Evolutionary conservation across 2,113 vertebrate species (phyloP), one percentile per base, ranked within the genome.

Genomic region (Equus przewalskii): DNA sequence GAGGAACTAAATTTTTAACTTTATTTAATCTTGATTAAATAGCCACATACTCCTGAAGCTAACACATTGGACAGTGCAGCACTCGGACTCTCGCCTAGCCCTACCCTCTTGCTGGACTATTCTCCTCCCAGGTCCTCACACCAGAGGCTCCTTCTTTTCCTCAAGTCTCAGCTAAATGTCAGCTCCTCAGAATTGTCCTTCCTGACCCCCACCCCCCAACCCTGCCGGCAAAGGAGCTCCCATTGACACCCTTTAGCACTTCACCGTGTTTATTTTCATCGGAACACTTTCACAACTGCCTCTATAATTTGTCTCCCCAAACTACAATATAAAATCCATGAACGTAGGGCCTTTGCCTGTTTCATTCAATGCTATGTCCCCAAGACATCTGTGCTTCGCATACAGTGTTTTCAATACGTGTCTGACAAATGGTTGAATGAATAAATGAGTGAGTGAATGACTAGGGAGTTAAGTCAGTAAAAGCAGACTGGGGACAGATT

Each of bases 271-370:
- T 85, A 33, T 16, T 91, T 80, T 30, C 12, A 51, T 56, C 44
- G 30, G 69, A 86, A 79, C 44, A 85, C 28, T 1, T 86, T 60
- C 70, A 15, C 28, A 54, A 51, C 26, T 41, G 41, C 56, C 65
- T 84, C 70, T 67, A 75, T 13, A 54, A 65, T 70, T 9, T 82
- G 28, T 49, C 80, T 86, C 75, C 62, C 73, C 93, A 92, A 95
- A 81, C 5, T 21, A 44, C 58, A 95, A 81, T 44, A 91, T 5
- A 83, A 97, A 88, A 84, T 19, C 72, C n/a, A 78, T 7, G 11
- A 49, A 83, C 84, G 36, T 1, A 70, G 36, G 18, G 80, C n/a
- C n/a, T 49, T 58, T 84, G 65, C 11, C 26, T 69, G 64, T 28
- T 88, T 67, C 21, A 12, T 33, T 81, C 67, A 41, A 33, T 7